Percentiles rank a stretch among this genome's conserved stretches.
Evolutionary conservation across 1,140 invertebrate species (phyloP).

Genomic region (Eriocheir sinensis): DNA sequence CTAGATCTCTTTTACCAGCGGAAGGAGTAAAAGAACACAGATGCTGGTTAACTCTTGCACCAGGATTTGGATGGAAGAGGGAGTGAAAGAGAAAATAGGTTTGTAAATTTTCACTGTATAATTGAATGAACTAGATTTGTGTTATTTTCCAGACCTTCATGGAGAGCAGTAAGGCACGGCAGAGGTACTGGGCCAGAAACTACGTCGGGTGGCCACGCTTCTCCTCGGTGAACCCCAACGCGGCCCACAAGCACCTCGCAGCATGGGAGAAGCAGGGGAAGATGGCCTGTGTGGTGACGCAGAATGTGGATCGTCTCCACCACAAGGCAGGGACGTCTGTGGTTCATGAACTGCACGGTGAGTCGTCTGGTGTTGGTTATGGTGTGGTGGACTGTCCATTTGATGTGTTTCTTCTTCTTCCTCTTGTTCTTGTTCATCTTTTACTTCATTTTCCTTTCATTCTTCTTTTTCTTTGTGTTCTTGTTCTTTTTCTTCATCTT

Average conservation of each 20-base stretch:
- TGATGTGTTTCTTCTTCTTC: no score
- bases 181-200: slow-evolving; percentile 97
- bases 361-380: no score
- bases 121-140: no score
- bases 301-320: slow-evolving; percentile 98
- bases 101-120: no score
- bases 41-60: no score
- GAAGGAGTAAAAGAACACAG: no score
- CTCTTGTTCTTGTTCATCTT: no score
- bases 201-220: slow-evolving; percentile 94
- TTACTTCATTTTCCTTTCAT: neutral
- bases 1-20: no score
- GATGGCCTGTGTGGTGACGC: slow-evolving; percentile 87
- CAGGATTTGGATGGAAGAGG: no score
- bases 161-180: slow-evolving; percentile 86
- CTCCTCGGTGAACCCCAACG: slow-evolving; percentile 83
- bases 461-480: neutral
- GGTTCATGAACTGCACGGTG: slow-evolving; percentile 96
- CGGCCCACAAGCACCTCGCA: slow-evolving; percentile 82
- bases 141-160: slow-evolving; percentile 87
- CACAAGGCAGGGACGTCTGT: slow-evolving; percentile 92
- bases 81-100: no score
- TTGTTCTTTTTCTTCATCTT: slow-evolving; percentile 10
- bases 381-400: no score
- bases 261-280: slow-evolving; percentile 83